Evolutionary conservation across 2,797 vertebrate genomes (phyloP).

Genomic region (Tapera naevia): DNA sequence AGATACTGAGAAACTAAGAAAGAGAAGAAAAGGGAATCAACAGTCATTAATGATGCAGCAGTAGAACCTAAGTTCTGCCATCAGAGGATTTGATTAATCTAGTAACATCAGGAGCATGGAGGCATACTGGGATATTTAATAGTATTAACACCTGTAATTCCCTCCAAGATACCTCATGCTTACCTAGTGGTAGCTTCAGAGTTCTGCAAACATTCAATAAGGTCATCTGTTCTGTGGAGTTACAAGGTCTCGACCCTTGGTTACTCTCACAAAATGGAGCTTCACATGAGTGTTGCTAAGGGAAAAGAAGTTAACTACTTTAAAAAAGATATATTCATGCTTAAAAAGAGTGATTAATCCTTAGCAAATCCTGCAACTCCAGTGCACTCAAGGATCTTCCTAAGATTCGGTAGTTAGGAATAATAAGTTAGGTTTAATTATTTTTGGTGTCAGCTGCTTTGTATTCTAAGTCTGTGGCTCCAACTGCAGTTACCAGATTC

Average conservation of each 20-base stretch:
- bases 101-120: not conserved
- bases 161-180: not conserved
- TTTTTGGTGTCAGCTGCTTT: not conserved
- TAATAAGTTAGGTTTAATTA: not conserved
- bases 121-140: not conserved
- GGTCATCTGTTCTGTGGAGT: not conserved
- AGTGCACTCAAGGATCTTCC: not conserved
- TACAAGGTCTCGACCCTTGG: not conserved
- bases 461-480: not conserved
- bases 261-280: not conserved
- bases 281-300: not conserved
- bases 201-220: not conserved
- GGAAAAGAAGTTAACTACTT: not conserved
- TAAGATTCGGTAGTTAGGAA: not conserved
- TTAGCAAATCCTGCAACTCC: not conserved
- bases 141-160: not conserved
- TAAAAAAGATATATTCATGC: not conserved
- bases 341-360: not conserved
- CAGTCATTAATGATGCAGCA: not conserved
- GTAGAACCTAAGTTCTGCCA: not conserved
- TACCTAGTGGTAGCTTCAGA: slow-evolving; percentile 28
- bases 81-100: slow-evolving; percentile 6
- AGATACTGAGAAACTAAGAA: not conserved
- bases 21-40: not conserved
- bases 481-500: not conserved